Base-by-base conservation (phyloP, 2,113 vertebrate genomes). In the Alethe castanea region DNA sequence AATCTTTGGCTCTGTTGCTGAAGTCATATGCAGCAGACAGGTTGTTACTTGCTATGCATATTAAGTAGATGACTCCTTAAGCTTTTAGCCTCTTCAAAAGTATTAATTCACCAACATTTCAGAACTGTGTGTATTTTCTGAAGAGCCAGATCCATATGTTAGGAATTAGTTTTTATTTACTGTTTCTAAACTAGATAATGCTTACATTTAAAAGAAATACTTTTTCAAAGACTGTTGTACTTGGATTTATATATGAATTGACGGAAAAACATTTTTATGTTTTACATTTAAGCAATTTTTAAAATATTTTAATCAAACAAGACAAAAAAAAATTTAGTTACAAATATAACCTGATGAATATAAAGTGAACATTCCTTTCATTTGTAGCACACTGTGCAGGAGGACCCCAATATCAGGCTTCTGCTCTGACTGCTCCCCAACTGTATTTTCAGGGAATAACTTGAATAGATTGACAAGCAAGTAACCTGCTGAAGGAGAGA, bases 181-280 rank as follows among this genome's bases (percentile, higher is more conserved):
- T n/a, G 11, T 74, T 81, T 70, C 48, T 77, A 59, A 18, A 38
- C 11, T 48, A 33, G 33, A 19, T 70, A 72, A 45, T 45, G 77
- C 3, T 66, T 66, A 23, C 0, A 1, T 19, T 76, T 77, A 61
- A 35, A 72, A 65, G 17, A 52, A 2, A 2, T 13, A 54, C 3
- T 59, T 90, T 77, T 70, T 40, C 50, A 65, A 87, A 57, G 40
- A 61, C 18, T 61, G 17, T 20, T 60, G 26, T 45, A n/a, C 42
- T 70, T 66, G 44, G 71, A 33, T 36, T 28, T 82, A 29, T 8
- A 31, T 12, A 59, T 19, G 1, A 54, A 81, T n/a, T 71, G 19
- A 23, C 24, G 12, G 8, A 47, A 50, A 5, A 66, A 36, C 4
- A 19, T 20, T 80, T 62, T 70, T 61, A 70, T 24, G 19, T 42